Evolutionary conservation across 35 echinoderm and acorn worm species (phyloP), one percentile per base, ranked within the genome.

Genomic region (Stichopus chloronotus): DNA sequence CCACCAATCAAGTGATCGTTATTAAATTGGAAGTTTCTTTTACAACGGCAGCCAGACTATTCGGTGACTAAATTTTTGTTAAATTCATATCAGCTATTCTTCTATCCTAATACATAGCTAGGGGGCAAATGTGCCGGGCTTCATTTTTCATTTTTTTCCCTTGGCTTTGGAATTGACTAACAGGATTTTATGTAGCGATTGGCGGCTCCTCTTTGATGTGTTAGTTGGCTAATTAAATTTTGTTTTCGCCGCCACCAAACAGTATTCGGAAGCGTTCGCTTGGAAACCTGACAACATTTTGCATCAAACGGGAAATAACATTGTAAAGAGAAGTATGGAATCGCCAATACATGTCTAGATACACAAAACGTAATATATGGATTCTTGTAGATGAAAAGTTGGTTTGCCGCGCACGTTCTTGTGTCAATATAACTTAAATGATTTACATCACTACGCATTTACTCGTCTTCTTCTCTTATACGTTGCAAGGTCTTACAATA

Each of bases 131-230:
- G 82, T 85, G 55, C 53, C 55, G 23, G 22, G 57, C 17, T 74
- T 74, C 69, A 85, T 58, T 23, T 85, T 58, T 4, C 82, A 58
- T 85, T 85, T 56, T 53, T 85, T 85, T 58, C 21, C 21, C n/a
- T 85, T 58, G 79, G 14, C 79, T 43, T 43, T 43, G 30, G 30
- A 43, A 43, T 43, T 82, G 57, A 56, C 57, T 85, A 85, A 85
- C 82, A 85, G 82, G 82, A 85, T 85, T 85, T 59, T 85, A 25
- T 84, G 56, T 58, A 59, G 23, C 24, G 82, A 85, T 85, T 85
- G 82, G 56, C 82, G 82, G 82, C n/a, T 55, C n/a, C 16, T 58
- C 82, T 85, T 85, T 85, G 82, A 85, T 58, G 56, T 55, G 30
- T 19, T 25, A 23, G 16, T 56, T 56, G 58, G 57, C 82, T 85